Evolutionary conservation across 2,888 invertebrate species (phyloP).

Genomic region (Capitulum mitella): DNA sequence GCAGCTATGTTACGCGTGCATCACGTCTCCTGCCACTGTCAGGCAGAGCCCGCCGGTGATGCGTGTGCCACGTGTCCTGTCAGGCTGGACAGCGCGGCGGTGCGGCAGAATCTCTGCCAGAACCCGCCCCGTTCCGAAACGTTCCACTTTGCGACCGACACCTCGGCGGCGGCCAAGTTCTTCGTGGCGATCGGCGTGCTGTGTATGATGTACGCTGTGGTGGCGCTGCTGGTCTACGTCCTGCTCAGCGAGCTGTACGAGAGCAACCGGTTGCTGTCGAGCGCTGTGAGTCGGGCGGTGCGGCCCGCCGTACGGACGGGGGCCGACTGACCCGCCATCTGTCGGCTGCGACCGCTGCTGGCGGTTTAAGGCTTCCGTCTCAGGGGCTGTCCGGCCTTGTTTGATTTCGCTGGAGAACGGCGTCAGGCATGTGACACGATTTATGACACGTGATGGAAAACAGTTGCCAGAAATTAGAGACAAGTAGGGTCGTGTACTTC

Average conservation of each 20-base stretch:
- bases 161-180: not conserved
- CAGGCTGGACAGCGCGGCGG: not conserved
- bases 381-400: too few relatives aligned
- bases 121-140: not conserved
- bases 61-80: not conserved
- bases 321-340: not conserved
- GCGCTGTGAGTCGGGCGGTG: not conserved
- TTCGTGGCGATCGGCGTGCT: not conserved
- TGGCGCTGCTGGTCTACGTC: not conserved
- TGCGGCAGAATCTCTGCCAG: not conserved
- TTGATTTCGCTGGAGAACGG: too few relatives aligned
- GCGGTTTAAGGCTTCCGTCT: too few relatives aligned
- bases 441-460: too few relatives aligned
- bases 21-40: too few relatives aligned
- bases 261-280: not conserved
- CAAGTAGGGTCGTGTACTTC: too few relatives aligned
- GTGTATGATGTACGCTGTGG: not conserved
- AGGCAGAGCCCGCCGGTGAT: too few relatives aligned
- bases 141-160: constrained; percentile 10
- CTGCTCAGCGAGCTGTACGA: not conserved
- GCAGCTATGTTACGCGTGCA: too few relatives aligned
- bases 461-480: too few relatives aligned
- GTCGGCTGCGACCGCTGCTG: too few relatives aligned
- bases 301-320: not conserved
- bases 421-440: too few relatives aligned